These are phyloP conservation scores for Plebejus argus DNA, from an alignment of 2,888 invertebrate genomes.

Conservation along the genomic window DNA sequence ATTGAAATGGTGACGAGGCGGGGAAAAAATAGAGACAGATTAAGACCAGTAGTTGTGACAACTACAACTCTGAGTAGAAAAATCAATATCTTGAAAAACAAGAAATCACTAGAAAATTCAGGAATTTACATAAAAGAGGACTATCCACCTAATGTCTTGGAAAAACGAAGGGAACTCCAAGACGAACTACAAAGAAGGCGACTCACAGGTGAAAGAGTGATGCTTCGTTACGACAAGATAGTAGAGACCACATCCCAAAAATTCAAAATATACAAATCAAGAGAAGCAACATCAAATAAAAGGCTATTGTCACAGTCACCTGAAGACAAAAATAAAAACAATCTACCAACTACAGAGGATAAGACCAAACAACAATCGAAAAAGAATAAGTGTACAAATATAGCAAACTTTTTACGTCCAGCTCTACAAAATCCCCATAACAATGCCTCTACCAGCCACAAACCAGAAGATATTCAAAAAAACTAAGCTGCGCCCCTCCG, in stretches of 20 bases:
- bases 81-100: not conserved
- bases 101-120: not conserved
- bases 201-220: not conserved
- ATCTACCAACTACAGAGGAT: too few relatives aligned
- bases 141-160: not conserved
- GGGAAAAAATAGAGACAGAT: not conserved
- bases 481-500: conserved; percentile 23
- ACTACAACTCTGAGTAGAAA: not conserved
- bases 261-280: not conserved
- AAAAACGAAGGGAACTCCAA: not conserved
- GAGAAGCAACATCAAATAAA: not conserved
- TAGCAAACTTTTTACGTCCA: too few relatives aligned
- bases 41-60: not conserved
- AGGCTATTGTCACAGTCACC: too few relatives aligned
- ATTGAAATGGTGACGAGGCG: not conserved
- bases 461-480: not conserved
- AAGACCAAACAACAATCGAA: too few relatives aligned
- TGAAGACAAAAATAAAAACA: too few relatives aligned
- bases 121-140: not conserved
- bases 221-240: not conserved
- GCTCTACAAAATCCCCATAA: too few relatives aligned
- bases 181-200: not conserved
- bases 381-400: too few relatives aligned
- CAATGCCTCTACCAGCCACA: too few relatives aligned
- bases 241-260: not conserved